A percentile compares a stretch with the other conserved stretches of the same genome.
These are phyloP conservation scores for Agrotis puta DNA, from an alignment of 2,888 invertebrate genomes.

Conservation along the genomic window DNA sequence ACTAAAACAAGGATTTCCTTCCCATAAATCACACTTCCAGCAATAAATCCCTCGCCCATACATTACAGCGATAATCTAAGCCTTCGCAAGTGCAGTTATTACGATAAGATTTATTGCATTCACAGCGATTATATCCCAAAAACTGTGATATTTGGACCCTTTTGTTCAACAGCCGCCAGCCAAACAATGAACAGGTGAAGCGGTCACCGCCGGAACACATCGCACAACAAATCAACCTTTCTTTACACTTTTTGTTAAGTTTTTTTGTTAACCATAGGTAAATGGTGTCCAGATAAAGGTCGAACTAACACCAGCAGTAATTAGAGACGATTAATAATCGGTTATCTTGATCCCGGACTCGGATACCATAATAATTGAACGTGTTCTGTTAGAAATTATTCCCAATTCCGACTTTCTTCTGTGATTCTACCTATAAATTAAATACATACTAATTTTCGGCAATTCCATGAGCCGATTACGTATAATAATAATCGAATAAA, in stretches of 20 bases:
- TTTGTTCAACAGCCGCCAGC: constrained; percentile 88
- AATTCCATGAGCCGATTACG: constrained; percentile 43
- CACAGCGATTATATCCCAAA: constrained; percentile 84
- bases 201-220: constrained; percentile 76
- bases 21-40: constrained; percentile 80
- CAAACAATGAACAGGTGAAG: constrained; percentile 89
- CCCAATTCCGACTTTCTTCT: constrained; percentile 68
- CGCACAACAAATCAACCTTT: constrained; percentile 82
- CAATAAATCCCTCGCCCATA: constrained; percentile 78
- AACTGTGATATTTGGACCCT: constrained; percentile 90
- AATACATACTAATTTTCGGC: constrained; percentile 52
- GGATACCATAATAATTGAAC: constrained; percentile 85
- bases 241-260: constrained; percentile 87
- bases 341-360: constrained; percentile 88
- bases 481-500: constrained; percentile 63
- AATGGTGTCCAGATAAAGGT: constrained; percentile 90
- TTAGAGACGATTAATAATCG: constrained; percentile 90
- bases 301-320: constrained; percentile 91
- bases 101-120: constrained; percentile 86
- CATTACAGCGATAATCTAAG: constrained; percentile 84
- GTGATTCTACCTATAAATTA: constrained; percentile 64
- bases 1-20: constrained; percentile 69
- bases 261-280: constrained; percentile 83
- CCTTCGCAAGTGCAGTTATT: constrained; percentile 88
- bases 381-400: constrained; percentile 69